Conservation (phyloP, 1,140 invertebrate species). For the Augochlora pura region DNA sequence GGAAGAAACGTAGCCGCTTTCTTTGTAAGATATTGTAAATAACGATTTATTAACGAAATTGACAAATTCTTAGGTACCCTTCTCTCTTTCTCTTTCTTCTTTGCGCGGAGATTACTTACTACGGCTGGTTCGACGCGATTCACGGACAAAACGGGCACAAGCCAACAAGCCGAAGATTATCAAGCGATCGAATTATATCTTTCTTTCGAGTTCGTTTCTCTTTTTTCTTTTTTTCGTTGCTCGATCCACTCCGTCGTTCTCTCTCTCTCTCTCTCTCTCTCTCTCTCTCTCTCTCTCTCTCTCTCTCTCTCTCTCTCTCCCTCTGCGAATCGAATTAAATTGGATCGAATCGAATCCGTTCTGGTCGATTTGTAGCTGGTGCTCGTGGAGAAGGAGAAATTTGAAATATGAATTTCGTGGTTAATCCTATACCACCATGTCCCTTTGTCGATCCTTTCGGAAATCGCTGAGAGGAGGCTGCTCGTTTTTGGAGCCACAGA, state of each 20-base stretch:
- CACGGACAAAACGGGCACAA: background rate
- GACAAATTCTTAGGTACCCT: constrained; percentile 76
- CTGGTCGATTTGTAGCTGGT: background rate
- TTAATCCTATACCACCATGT: no score
- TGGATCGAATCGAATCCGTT: no score
- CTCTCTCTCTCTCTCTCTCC: no score
- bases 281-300: no score
- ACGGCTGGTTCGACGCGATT: background rate
- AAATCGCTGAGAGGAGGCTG: constrained; percentile 58
- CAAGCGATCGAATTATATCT: no score
- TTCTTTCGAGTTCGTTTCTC: no score
- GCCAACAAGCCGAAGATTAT: no score
- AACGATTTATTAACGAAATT: constrained; percentile 80
- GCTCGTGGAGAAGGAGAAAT: constrained; percentile 10
- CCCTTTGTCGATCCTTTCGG: constrained; percentile 26
- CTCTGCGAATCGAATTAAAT: no score
- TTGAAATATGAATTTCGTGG: no score
- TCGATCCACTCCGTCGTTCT: background rate
- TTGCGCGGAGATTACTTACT: constrained; percentile 64
- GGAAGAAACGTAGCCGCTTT: constrained; percentile 75
- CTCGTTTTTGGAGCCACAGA: constrained; percentile 40
- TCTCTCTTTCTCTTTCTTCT: constrained; percentile 62
- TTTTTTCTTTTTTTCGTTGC: background rate
- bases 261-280: no score
- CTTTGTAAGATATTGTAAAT: constrained; percentile 81